Evolutionary conservation across 2,113 vertebrate genomes (phyloP).

Genomic region (Lontra canadensis): DNA sequence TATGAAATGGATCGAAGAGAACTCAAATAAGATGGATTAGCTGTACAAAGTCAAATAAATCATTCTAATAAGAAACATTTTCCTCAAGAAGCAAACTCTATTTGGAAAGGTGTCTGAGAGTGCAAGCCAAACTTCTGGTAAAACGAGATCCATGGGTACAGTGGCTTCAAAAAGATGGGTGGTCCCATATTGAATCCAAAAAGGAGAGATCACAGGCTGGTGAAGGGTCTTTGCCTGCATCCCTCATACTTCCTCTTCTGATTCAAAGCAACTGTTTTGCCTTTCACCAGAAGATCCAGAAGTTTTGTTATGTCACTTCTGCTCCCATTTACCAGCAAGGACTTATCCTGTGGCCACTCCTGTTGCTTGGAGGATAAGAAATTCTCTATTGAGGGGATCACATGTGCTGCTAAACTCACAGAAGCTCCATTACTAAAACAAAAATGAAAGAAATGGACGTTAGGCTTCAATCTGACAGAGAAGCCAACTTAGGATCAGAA

Average conservation of each 20-base stretch:
- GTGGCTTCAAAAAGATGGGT: not conserved
- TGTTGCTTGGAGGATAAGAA: not conserved
- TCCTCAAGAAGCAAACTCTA: not conserved
- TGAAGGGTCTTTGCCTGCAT: not conserved
- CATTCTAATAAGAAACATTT: not conserved
- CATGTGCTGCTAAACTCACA: not conserved
- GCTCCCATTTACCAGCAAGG: not conserved
- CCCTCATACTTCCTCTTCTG: not conserved
- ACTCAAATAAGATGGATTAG: not conserved
- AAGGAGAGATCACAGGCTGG: not conserved
- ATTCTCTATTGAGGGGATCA: not conserved
- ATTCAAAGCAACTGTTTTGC: not conserved
- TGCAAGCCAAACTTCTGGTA: not conserved
- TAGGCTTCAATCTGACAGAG: not conserved
- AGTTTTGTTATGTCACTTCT: not conserved
- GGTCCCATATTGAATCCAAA: not conserved
- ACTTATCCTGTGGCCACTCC: not conserved
- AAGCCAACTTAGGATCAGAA: not conserved
- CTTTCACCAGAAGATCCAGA: not conserved
- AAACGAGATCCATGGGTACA: not conserved
- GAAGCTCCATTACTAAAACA: not conserved
- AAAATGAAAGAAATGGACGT: not conserved
- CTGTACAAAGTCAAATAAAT: not conserved
- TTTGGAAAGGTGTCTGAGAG: not conserved
- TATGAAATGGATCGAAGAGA: not conserved